Base-by-base conservation (phyloP, 2,113 vertebrate genomes). In the Pipa parva region DNA sequence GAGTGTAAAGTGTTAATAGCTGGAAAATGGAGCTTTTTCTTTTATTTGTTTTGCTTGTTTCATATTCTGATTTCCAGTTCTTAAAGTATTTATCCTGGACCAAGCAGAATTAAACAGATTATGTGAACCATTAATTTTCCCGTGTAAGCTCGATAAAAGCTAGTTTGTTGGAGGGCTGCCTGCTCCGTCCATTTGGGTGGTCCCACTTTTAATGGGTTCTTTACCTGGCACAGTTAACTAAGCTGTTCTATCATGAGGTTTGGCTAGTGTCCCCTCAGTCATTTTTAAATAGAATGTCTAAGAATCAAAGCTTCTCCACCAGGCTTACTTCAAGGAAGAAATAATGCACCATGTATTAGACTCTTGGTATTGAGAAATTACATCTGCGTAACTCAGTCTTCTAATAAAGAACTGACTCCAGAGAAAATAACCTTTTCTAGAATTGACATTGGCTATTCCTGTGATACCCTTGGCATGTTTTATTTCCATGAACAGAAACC, bases 81-180 rank as follows among this genome's bases (percentile, higher is more conserved):
- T 54, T 33, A 12, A 27, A 49, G 33, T 61, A 61, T 70, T 70
- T 70, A 70, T 60, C 48, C 48, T 70, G 66, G 66, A 61, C 66
- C 46, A 8, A 17, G 57, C 58, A 70, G 57, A 61, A 70, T 61
- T 61, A 70, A 70, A 70, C 57, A 70, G 58, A 70, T 70, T 70
- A 70, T 52, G 66, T 36, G 57, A 48, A 5, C 58, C 66, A 70
- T 70, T 61, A 52, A 70, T 61, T 61, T 24, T 45, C 46, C 48
- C 48, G 39, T 60, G 66, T 61, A 70, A 61, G 49, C 66, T 51
- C 25, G 65, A 61, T 70, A 70, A 54, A 70, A 61, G 66, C 66
- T 39, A 20, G 33, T 48, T 31, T 39, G 57, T 36, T 70, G 66
- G 66, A 61, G 57, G 4, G 22, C 57, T 31, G 66, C 66, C 66